phyloP scores from a whole-genome alignment of 2,797 vertebrate genomes.

The Sphenodon punctatus region DNA sequence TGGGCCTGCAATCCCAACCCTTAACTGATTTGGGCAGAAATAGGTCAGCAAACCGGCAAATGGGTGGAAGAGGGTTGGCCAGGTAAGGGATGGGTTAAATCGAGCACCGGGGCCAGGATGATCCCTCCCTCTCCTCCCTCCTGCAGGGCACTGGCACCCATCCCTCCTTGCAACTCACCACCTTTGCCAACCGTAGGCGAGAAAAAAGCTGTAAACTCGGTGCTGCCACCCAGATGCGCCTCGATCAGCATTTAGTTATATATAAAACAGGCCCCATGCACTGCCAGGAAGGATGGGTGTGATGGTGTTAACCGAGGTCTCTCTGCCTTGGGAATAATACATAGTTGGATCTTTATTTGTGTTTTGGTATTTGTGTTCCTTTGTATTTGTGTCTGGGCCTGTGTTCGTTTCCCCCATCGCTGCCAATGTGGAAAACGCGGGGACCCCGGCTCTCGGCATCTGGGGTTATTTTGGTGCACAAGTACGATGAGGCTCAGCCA shows the following conservation, averaged over 20 bases:
- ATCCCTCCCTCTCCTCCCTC: rapidly evolving
- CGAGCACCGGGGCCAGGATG: not conserved
- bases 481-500: too few species aligned
- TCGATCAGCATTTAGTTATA: rapidly evolving
- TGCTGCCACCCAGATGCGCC: not conserved
- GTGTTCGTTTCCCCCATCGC: too few species aligned
- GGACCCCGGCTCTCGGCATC: too few species aligned
- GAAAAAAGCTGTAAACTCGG: rapidly evolving
- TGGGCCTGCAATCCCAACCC: too few species aligned
- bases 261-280: not conserved
- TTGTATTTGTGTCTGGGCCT: too few species aligned
- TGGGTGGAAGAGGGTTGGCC: not conserved
- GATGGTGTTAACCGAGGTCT: not conserved
- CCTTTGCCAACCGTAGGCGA: rapidly evolving
- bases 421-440: too few species aligned
- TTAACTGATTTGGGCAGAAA: too few species aligned
- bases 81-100: not conserved
- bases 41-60: too few species aligned
- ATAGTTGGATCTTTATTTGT: too few species aligned
- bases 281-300: not conserved
- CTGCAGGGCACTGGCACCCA: not conserved
- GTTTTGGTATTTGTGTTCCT: too few species aligned
- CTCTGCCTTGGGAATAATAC: too few species aligned
- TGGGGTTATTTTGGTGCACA: too few species aligned
- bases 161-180: not conserved